Evolutionary conservation across 1,140 invertebrate genomes (phyloP).

Genomic region (Prorops nasuta): DNA sequence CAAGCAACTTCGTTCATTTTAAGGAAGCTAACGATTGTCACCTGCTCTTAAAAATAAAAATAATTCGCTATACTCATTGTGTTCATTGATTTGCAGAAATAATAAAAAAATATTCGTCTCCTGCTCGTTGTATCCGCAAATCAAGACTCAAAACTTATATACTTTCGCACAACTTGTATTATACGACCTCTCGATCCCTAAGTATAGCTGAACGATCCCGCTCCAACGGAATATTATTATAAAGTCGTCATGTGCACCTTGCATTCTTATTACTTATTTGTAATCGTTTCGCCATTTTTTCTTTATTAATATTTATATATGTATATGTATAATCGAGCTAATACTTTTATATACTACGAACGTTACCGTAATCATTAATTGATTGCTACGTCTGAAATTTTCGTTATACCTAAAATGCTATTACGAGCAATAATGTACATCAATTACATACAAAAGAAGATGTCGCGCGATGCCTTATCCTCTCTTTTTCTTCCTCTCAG

Average conservation of each 20-base stretch:
- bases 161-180: not conserved
- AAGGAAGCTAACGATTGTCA: not conserved
- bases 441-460: constrained; percentile 46
- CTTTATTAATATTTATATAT: constrained; percentile 12
- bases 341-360: constrained; percentile 41
- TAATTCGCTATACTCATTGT: not conserved
- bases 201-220: no score
- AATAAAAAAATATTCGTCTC: not conserved
- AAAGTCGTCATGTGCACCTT: constrained; percentile 16
- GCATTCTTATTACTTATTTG: constrained; percentile 18
- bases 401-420: constrained; percentile 30
- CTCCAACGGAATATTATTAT: not conserved
- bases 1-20: no score
- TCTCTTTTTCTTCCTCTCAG: not conserved
- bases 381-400: constrained; percentile 29
- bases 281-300: constrained; percentile 17
- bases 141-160: not conserved
- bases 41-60: constrained; percentile 2
- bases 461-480: constrained; percentile 2
- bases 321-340: constrained; percentile 29
- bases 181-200: no score
- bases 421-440: constrained; percentile 46
- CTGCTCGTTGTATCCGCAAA: not conserved
- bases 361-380: constrained; percentile 30
- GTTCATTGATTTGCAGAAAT: not conserved